These are phyloP conservation scores for Drosophila arawakana DNA, from an alignment of 1,140 invertebrate species.

Conservation along the genomic window DNA sequence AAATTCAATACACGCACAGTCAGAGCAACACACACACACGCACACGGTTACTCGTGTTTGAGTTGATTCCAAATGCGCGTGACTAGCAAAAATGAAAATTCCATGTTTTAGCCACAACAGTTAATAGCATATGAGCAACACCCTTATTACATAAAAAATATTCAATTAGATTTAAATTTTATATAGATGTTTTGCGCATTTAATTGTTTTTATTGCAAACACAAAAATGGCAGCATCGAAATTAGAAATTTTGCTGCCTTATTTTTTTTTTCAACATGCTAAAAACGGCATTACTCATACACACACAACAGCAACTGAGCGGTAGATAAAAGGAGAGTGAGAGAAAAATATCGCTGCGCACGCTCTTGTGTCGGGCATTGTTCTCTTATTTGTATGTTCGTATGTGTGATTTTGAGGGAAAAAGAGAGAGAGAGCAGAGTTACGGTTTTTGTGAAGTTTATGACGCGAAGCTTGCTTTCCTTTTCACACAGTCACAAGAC, in stretches of 20 bases:
- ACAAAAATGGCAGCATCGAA: conserved; percentile 57
- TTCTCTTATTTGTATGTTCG: conserved; percentile 21
- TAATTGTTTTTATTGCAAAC: conserved; percentile 52
- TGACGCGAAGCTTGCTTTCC: conserved; percentile 63
- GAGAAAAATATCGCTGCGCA: conserved; percentile 47
- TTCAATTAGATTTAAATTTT: conserved; percentile 42
- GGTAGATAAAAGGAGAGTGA: conserved; percentile 32
- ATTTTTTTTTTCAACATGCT: conserved; percentile 57
- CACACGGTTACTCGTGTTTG: conserved; percentile 28
- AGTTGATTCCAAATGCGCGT: conserved; percentile 60
- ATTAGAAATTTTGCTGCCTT: conserved; percentile 55
- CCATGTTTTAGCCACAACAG: conserved; percentile 33
- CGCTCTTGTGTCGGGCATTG: conserved; percentile 53
- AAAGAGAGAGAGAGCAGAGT: conserved; percentile 45
- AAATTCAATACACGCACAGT: conserved; percentile 48
- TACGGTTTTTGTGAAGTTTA: conserved; percentile 67
- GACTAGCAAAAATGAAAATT: conserved; percentile 62
- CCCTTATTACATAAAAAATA: conserved; percentile 36
- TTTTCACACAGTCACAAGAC: conserved; percentile 77
- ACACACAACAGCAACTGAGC: conserved; percentile 41
- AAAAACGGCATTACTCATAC: conserved; percentile 75
- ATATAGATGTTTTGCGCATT: conserved; percentile 39
- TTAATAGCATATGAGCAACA: conserved; percentile 13
- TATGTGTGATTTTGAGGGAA: conserved; percentile 12
- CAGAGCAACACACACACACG: conserved; percentile 26